Percentiles rank a stretch among this genome's conserved stretches.
phyloP scores from a whole-genome alignment of 2,113 vertebrate species.

The Mesocricetus auratus region DNA sequence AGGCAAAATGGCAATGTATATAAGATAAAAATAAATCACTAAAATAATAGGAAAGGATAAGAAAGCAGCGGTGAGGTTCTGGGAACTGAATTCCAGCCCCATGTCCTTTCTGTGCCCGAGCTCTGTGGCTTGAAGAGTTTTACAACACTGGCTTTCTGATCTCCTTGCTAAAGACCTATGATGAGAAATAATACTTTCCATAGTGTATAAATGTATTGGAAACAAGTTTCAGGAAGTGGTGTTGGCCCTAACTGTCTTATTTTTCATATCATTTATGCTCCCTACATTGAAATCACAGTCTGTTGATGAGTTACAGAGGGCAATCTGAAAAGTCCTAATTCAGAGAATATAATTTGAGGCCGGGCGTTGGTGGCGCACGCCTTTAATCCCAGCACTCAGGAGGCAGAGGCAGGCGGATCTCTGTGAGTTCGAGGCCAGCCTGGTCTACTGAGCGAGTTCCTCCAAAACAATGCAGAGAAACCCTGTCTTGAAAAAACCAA shows the following conservation, averaged over 20 bases:
- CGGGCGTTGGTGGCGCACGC: no score
- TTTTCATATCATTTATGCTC: slow-evolving; percentile 31
- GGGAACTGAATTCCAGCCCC: neutral
- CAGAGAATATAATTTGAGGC: no score
- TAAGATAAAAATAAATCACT: neutral
- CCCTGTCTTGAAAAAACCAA: no score
- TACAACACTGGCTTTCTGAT: neutral
- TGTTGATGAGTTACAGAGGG: slow-evolving; percentile 11
- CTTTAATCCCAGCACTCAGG: no score
- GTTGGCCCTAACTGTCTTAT: neutral
- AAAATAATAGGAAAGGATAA: neutral
- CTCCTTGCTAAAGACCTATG: neutral
- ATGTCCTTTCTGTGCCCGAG: neutral
- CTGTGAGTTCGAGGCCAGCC: no score
- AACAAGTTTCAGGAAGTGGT: slow-evolving; percentile 18
- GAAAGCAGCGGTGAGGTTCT: neutral
- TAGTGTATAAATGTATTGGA: neutral
- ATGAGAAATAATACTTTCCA: slow-evolving; percentile 18
- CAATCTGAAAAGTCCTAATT: slow-evolving; percentile 35
- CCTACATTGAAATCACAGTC: slow-evolving; percentile 42
- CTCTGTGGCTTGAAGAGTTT: neutral
- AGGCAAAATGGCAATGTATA: no score
- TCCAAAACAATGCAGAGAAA: no score
- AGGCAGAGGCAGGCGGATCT: no score
- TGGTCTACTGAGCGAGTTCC: no score